A percentile compares a stretch with the other conserved stretches of the same genome.
Evolutionary conservation across 1,140 invertebrate genomes (phyloP).

Genomic region (Camponotus floridanus): DNA sequence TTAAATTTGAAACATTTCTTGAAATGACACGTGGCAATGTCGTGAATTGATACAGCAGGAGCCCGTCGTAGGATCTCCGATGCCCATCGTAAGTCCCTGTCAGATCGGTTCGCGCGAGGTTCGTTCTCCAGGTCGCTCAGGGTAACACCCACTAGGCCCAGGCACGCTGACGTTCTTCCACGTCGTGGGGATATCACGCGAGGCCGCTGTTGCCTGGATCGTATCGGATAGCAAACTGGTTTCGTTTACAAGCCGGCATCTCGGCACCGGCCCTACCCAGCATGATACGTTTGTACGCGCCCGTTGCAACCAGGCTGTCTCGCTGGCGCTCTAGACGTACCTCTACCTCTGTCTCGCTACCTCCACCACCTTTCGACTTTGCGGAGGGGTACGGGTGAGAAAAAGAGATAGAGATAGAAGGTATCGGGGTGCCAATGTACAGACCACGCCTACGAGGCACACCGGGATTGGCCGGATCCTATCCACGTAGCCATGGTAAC

Average conservation of each 20-base stretch:
- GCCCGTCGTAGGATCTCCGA: slow-evolving; percentile 17
- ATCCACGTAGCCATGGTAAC: slow-evolving; percentile 82
- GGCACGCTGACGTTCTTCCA: slow-evolving; percentile 69
- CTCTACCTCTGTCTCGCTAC: slow-evolving; percentile 69
- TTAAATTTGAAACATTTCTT: slow-evolving; percentile 13
- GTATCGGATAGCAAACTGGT: slow-evolving; percentile 87
- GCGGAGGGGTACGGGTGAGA: slow-evolving; percentile 15
- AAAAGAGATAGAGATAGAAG: slow-evolving; percentile 53
- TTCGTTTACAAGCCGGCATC: slow-evolving; percentile 86
- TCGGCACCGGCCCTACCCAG: slow-evolving; percentile 85
- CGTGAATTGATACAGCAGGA: background rate
- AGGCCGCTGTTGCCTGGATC: slow-evolving; percentile 84
- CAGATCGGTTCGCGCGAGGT: slow-evolving; percentile 39
- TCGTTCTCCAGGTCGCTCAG: slow-evolving; percentile 65
- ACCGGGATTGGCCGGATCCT: slow-evolving; percentile 83
- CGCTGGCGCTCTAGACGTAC: slow-evolving; percentile 75
- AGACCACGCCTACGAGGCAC: slow-evolving; percentile 80
- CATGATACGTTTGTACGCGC: slow-evolving; percentile 86
- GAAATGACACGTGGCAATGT: slow-evolving; percentile 36
- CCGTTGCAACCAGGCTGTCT: slow-evolving; percentile 78
- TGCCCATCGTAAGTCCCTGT: slow-evolving; percentile 41
- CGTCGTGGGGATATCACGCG: slow-evolving; percentile 75
- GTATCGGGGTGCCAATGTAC: slow-evolving; percentile 76
- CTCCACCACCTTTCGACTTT: slow-evolving; percentile 28
- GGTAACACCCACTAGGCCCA: slow-evolving; percentile 56